Base-by-base conservation (phyloP, 2,113 vertebrate genomes). In the Ageneiosus marmoratus region DNA sequence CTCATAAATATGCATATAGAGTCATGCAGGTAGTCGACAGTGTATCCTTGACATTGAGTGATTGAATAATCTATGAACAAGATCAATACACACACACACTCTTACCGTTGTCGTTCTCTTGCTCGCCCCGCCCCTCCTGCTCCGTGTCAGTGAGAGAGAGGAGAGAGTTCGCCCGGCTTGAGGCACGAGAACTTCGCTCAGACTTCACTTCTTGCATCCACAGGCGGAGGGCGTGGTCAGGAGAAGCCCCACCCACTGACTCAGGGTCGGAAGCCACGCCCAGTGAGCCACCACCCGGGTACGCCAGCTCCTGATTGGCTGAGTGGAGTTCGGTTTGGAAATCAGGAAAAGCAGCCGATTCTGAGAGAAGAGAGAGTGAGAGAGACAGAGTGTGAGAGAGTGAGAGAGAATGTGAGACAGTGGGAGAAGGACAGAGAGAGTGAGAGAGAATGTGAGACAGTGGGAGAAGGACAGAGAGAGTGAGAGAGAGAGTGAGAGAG, bases 201-300 rank as follows among this genome's bases (percentile, higher is more conserved):
- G 95, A 97, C 83, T 96, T 96, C 92, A 96, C 94, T 1, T 95
- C 95, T 56, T 93, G 92, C 93, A 96, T 95, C 96, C 95, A 96
- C 92, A 96, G 93, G 83, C 94, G 91, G 82, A 97, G 89, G 11
- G 95, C 94, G 1, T 93, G 95, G 27, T 96, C 95, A 0, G 95
- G 95, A 2, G 96, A 96, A 0, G 94, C 89, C 0, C 88, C 95
- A 0, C 95, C 95, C 88, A 96, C 96, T 0, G 95, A 95, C 80
- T 96, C 95, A 0, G 91, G 92, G 15, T 97, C 96, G 0, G 96
- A 97, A 56, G 94, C 94, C 88, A 94, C 92, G 67, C 95, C 95
- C 7, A 95, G 87, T 0, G 95, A 94, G 89, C 94, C 90, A 67
- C 95, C 94, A 1, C 95, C 86, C 0, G 95, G 94, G 89, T 96